Conservation (phyloP, 2,797 vertebrate genomes). For the Mormyrops boulengeri region DNA sequence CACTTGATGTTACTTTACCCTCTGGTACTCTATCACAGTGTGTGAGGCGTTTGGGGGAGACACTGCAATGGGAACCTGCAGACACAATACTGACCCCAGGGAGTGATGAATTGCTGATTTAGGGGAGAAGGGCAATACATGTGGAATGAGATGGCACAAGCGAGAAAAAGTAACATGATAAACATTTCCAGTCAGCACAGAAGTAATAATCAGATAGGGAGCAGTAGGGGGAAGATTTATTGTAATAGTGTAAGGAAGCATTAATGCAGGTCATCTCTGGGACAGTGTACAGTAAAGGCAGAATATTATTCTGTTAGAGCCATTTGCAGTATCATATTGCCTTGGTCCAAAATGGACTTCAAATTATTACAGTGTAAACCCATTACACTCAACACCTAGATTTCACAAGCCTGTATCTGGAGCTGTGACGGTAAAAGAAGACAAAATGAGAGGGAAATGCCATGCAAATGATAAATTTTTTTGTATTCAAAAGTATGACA, state of each 20-base stretch:
- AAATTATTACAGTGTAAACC: neutral
- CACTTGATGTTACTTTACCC: slow-evolving; percentile 3
- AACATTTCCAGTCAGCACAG: slow-evolving; percentile 17
- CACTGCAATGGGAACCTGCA: neutral
- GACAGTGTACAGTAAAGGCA: slow-evolving; percentile 18
- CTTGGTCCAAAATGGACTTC: neutral
- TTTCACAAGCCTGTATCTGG: neutral
- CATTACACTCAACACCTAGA: neutral
- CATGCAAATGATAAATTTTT: neutral
- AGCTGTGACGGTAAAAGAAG: neutral
- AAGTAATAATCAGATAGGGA: slow-evolving; percentile 22
- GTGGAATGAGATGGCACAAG: slow-evolving; percentile 10
- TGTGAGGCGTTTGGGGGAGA: neutral
- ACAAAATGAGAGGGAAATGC: neutral
- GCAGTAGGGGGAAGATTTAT: slow-evolving; percentile 16
- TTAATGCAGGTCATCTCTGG: slow-evolving; percentile 6
- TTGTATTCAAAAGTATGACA: neutral
- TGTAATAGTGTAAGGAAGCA: slow-evolving; percentile 13
- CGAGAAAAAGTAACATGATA: slow-evolving; percentile 16
- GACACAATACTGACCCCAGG: neutral
- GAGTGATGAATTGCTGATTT: slow-evolving; percentile 13
- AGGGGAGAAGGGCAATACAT: neutral
- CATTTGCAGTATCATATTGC: neutral
- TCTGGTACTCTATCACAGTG: neutral
- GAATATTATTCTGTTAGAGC: slow-evolving; percentile 13